Evolutionary conservation across 2,113 vertebrate species (phyloP).

Genomic region (Tachysurus fulvidraco): DNA sequence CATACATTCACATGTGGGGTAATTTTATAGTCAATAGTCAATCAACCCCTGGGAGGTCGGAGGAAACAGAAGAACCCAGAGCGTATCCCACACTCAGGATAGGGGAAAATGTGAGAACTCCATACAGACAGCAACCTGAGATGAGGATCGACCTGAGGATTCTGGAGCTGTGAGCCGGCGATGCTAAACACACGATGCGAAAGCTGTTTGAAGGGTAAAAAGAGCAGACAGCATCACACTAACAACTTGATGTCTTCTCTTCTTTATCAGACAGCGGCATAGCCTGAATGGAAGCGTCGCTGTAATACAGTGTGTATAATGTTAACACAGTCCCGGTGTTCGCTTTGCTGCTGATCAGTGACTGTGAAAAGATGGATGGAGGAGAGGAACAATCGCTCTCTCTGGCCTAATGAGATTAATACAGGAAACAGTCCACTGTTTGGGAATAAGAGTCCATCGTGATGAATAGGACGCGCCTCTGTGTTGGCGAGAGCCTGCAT

Average conservation of each 20-base stretch:
- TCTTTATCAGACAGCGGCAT: background rate
- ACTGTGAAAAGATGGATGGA: slow-evolving; percentile 41
- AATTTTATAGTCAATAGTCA: background rate
- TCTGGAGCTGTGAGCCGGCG: background rate
- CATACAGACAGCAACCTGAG: background rate
- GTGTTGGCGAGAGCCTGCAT: slow-evolving; percentile 11
- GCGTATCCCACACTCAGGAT: background rate
- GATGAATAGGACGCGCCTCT: slow-evolving; percentile 32
- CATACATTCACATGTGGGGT: background rate
- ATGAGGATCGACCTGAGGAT: background rate
- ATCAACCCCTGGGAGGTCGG: background rate
- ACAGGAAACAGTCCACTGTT: slow-evolving; percentile 35
- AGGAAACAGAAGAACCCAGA: background rate
- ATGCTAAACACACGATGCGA: background rate
- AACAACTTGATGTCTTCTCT: background rate
- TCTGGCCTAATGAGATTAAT: slow-evolving; percentile 46
- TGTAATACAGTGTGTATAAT: slow-evolving; percentile 34
- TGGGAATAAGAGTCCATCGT: slow-evolving; percentile 36
- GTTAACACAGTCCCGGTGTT: slow-evolving; percentile 36
- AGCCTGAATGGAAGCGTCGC: background rate
- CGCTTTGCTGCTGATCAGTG: slow-evolving; percentile 42
- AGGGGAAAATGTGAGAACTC: background rate
- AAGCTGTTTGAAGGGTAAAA: background rate
- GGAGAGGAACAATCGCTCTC: slow-evolving; percentile 39
- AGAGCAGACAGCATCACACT: background rate